Evolutionary conservation across 2,888 invertebrate species (phyloP).

Genomic region (Diarsia rubi): DNA sequence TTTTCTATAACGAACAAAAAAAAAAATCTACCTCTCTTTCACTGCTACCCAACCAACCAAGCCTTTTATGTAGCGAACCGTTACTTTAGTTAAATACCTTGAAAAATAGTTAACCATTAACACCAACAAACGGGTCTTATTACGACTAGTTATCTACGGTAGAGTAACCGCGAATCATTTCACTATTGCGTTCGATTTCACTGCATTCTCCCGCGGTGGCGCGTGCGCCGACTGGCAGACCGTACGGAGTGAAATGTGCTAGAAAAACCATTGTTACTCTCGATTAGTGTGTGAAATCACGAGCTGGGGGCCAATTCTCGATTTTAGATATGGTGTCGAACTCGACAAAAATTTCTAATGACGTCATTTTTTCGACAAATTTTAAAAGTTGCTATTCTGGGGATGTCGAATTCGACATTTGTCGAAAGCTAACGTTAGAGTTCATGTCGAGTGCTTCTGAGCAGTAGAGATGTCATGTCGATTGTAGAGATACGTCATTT

Average conservation of each 20-base stretch:
- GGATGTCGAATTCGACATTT: too few relatives aligned
- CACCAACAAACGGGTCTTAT: constrained; percentile 35
- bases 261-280: constrained; percentile 67
- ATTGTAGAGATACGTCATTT: too few relatives aligned
- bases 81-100: constrained; percentile 3
- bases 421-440: too few relatives aligned
- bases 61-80: background rate
- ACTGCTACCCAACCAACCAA: background rate
- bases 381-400: too few relatives aligned
- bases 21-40: background rate
- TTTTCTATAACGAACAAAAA: background rate
- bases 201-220: constrained; percentile 66
- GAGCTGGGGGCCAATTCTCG: too few relatives aligned
- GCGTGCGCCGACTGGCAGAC: constrained; percentile 45
- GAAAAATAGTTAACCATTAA: constrained; percentile 34
- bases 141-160: constrained; percentile 66
- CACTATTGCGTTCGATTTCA: constrained; percentile 80
- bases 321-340: too few relatives aligned
- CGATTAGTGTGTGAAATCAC: constrained; percentile 64
- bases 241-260: constrained; percentile 38
- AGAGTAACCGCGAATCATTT: constrained; percentile 72
- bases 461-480: too few relatives aligned
- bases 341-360: too few relatives aligned
- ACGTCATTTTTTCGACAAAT: too few relatives aligned
- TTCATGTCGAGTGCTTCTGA: too few relatives aligned